Conservation (phyloP, 2,797 vertebrate species). For the Botia kubotai region DNA sequence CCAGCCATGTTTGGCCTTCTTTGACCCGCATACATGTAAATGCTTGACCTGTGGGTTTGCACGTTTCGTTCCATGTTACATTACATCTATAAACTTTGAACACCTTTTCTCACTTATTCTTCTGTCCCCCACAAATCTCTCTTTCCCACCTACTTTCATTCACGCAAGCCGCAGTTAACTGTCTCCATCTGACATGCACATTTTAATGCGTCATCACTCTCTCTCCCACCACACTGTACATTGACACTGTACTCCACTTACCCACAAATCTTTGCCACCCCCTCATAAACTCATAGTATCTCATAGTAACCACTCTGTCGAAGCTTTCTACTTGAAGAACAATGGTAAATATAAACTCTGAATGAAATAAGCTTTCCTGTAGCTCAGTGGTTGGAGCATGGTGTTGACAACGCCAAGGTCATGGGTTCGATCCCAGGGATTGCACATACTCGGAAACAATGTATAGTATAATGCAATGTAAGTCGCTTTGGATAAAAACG, state of each 20-base stretch:
- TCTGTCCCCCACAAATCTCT: conserved; percentile 40
- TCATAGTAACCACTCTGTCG: conserved; percentile 4
- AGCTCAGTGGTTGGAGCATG: too few species aligned
- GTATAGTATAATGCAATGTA: too few species aligned
- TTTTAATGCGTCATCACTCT: conserved; percentile 48
- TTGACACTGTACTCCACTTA: conserved; percentile 28
- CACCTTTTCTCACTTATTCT: conserved; percentile 37
- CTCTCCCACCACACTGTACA: conserved; percentile 53
- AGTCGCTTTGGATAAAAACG: too few species aligned
- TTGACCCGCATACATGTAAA: conserved; percentile 14
- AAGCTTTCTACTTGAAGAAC: background rate
- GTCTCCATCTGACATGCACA: conserved; percentile 43
- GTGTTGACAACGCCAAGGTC: too few species aligned
- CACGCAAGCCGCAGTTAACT: conserved; percentile 41
- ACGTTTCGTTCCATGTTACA: conserved; percentile 46
- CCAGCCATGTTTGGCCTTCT: conserved; percentile 7
- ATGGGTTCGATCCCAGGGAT: too few species aligned
- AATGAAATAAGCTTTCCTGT: too few species aligned
- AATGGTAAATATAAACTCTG: conserved; percentile 18
- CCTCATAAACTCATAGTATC: background rate
- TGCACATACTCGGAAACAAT: too few species aligned
- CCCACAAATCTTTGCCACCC: conserved; percentile 31
- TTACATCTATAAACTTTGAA: conserved; percentile 34
- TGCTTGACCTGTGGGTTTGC: conserved; percentile 28
- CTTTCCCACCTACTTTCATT: conserved; percentile 38